Conservation (phyloP, 2,113 vertebrate species). For the Neodontobutis hainanensis region DNA sequence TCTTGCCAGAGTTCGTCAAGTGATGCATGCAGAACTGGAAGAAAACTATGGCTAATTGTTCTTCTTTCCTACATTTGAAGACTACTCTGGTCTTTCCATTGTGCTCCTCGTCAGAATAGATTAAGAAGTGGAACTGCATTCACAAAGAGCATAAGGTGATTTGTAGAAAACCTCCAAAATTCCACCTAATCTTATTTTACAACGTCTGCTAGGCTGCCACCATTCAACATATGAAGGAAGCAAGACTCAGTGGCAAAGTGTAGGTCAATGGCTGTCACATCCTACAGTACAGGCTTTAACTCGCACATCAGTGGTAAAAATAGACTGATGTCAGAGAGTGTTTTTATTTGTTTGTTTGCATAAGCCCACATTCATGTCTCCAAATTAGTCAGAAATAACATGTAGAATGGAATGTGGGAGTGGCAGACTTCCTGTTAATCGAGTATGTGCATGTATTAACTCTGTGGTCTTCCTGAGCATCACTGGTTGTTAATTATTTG, state of each 20-base stretch:
- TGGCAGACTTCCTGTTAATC: constrained; percentile 18
- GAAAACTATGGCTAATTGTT: constrained; percentile 45
- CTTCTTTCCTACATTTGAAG: constrained; percentile 41
- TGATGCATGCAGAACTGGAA: constrained; percentile 12
- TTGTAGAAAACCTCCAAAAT: constrained; percentile 32
- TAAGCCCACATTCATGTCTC: too few species aligned
- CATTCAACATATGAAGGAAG: constrained; percentile 23
- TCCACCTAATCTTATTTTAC: constrained; percentile 36
- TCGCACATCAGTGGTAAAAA: constrained; percentile 1
- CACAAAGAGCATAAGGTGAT: constrained; percentile 33
- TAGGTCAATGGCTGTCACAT: constrained; percentile 7
- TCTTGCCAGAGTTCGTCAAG: constrained; percentile 7
- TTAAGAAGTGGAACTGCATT: constrained; percentile 41
- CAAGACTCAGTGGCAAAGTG: constrained; percentile 44
- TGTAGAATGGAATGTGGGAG: neutral
- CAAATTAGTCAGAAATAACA: neutral
- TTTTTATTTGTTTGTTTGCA: too few species aligned
- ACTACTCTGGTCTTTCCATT: constrained; percentile 34
- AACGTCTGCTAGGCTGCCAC: constrained; percentile 18
- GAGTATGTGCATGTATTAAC: neutral
- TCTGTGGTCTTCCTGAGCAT: neutral
- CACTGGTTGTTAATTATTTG: too few species aligned
- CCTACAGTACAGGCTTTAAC: constrained; percentile 17
- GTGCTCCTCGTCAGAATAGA: constrained; percentile 40
- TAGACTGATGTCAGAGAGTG: neutral